Evolutionary conservation across 2,113 vertebrate genomes (phyloP), one percentile per base, ranked within the genome.

Genomic region (Dicrurus megarhynchus): DNA sequence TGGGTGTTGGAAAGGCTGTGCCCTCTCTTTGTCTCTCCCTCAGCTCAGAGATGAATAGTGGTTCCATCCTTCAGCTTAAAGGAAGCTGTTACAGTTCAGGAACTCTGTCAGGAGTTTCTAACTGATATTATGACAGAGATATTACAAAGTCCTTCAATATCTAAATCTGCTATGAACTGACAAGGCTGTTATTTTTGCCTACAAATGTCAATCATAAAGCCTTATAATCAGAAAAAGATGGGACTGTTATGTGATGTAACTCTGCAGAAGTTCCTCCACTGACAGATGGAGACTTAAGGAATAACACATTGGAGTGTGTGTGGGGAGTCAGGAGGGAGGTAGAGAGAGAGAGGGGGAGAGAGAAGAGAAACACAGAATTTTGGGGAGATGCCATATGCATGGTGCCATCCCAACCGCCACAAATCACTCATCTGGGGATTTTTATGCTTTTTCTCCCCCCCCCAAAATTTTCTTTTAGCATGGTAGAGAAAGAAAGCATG

Each of bases 401-500:
- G 9, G 11, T 63, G 8, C 17, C 6, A 46, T 75, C 39, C 37
- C 82, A 19, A 26, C 19, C 0, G 3, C 20, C 15, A 85, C 3
- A 6, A 39, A n/a, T 27, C 24, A 33, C 12, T 87, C 33, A 35
- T 13, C 10, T 46, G 4, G 6, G 9, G 3, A 61, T 64, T 78
- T 8, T 10, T 46, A 23, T 57, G 15, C 0, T 37, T 32, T 1
- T 14, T 1, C 7, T 33, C 1, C 5, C 13, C 2, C 3, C 8
- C 4, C 39, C 39, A 39, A 2, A 19, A 17, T 64, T 56, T 80
- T 8, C 80, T 68, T 70, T 86, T 39, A 83, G 13, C 0, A 0
- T 50, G 3, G 1, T 30, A 9, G 22, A 27, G 26, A 49, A 82
- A 32, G 28, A 50, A 53, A 26, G 12, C 6, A 63, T 39, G 21